Evolutionary conservation across 2,113 vertebrate genomes (phyloP), one percentile per base, ranked within the genome.

Genomic region (Nettapus auritus): DNA sequence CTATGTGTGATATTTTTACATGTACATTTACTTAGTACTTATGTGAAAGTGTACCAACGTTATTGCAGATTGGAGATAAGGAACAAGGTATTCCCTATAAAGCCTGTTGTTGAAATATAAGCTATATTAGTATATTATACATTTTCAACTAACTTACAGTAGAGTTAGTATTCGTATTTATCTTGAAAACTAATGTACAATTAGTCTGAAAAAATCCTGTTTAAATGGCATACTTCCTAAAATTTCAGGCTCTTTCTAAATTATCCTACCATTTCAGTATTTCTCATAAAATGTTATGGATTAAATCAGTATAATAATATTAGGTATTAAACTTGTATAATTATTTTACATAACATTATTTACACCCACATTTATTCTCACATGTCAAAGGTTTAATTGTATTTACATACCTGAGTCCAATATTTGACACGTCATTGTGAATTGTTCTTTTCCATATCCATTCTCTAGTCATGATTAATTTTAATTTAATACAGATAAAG

Each of bases 401-500:
- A 50, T 75, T 26, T 36, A 69, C 9, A 46, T 53, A 53, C 57
- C 23, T 21, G 10, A 66, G 38, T 80, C 60, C 52, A 68, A 68
- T 75, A 69, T 55, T 86, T 28, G 52, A 42, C 20, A 68, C 26
- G 60, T 59, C n/a, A 46, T 8, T 55, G 26, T 59, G 44, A 66
- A 73, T 73, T 79, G 29, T 36, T 79, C 60, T 64, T 55, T 53
- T 42, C 50, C n/a, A 31, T 68, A 23, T 26, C 19, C 52, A 64
- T 63, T n/a, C 44, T 70, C 38, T 44, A 57, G 76, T 67, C 71
- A 68, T 69, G 64, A 92, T 80, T 84, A 55, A 84, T 89, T 80
- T 60, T 71, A 77, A 87, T 80, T 89, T 80, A 90, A 94, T 87
- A 94, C 84, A 94, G 62, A 94, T 84, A 42, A 62, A 71, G 50